phyloP scores from a whole-genome alignment of 2,888 invertebrate species.

The Bombyx huttoni region DNA sequence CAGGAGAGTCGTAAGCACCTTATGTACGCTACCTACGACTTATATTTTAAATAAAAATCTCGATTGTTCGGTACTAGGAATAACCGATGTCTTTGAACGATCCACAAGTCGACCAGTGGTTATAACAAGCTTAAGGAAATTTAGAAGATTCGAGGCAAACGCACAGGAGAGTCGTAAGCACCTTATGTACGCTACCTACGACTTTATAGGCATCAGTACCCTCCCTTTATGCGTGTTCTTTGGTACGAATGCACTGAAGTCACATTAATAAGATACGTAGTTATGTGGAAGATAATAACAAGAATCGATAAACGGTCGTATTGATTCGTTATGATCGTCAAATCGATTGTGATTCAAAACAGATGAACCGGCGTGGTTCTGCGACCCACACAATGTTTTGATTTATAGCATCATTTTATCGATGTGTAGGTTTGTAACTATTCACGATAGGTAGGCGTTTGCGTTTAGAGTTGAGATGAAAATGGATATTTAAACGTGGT shows the following conservation, averaged over 20 bases:
- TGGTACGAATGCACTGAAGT: background rate
- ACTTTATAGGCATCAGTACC: too few relatives aligned
- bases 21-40: too few relatives aligned
- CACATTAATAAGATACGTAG: background rate
- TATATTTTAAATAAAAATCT: too few relatives aligned
- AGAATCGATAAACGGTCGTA: slow-evolving; percentile 8
- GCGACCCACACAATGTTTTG: background rate
- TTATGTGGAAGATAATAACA: background rate
- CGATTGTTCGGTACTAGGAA: too few relatives aligned
- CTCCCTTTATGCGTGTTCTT: too few relatives aligned
- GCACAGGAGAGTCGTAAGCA: too few relatives aligned
- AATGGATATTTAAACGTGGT: background rate
- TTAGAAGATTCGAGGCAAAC: too few relatives aligned
- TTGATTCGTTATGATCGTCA: slow-evolving; percentile 12
- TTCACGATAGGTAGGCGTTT: background rate
- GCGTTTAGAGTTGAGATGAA: background rate
- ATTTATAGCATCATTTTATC: background rate
- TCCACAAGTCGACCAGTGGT: too few relatives aligned
- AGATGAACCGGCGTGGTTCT: slow-evolving; percentile 12
- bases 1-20: too few relatives aligned
- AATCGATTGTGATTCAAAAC: slow-evolving; percentile 22
- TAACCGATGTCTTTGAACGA: too few relatives aligned
- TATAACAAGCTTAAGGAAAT: too few relatives aligned
- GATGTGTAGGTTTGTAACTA: background rate
- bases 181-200: too few relatives aligned